Base-by-base conservation (phyloP, 1,140 invertebrate genomes). In the Psilanteris sp. region DNA sequence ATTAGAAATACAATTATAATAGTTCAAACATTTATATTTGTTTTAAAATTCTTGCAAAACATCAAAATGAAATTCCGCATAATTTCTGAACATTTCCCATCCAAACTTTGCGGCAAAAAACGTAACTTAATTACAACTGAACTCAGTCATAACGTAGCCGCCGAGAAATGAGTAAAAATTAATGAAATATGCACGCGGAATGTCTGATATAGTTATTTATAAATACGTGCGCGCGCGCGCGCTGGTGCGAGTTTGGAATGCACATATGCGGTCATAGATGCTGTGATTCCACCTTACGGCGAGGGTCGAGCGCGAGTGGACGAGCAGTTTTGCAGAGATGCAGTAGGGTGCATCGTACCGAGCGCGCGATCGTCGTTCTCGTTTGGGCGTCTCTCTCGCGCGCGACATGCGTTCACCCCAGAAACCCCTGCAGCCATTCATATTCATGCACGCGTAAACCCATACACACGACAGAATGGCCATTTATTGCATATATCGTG, bases 401-500 rank as follows among this genome's bases (percentile, higher is more conserved):
- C 34, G 34, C 43, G 32, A 41, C 43, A 59, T 34, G 34, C 43
- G 16, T 61, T 54, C 46, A 43, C 46, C 67, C 29, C 31, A 43
- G 13, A 31, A 64, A 39, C 68, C 57, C 48, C 57, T 22, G 36
- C 50, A 64, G 55, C 55, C 46, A 54, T 36, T 52, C 44, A 37
- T 31, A 54, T 55, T 18, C 22, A 27, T 52, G 37, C 46, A 64
- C 36, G 36, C 57, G 24, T 18, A 37, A 44, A 37, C 32, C 20
- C 16, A 39, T 22, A 54, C 22, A 54, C 14, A 39, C 18, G 36
- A 44, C 39, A 15, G 43, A 43, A 59, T 61, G 46, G 67, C 31
- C 55, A 61, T 71, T 71, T 71, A 61, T 71, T 61, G 55, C 43
- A 71, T 61, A 54, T 34, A 66, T 66, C 39, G 62, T 67, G 62